phyloP scores from a whole-genome alignment of 2,797 vertebrate species.

The Sarcoramphus papa region DNA sequence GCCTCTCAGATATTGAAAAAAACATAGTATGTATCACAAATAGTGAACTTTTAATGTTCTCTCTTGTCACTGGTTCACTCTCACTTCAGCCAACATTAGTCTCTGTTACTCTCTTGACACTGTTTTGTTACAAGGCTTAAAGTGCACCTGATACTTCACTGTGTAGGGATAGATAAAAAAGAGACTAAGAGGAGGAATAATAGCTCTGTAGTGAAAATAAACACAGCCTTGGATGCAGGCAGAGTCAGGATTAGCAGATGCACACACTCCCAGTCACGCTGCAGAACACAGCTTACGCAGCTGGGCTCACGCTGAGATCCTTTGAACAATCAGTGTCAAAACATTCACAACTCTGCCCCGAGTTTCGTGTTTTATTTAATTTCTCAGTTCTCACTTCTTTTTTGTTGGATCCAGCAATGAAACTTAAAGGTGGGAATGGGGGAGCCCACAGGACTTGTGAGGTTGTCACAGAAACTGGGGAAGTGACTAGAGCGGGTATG shows the following conservation, averaged over 20 bases:
- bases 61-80: neutral
- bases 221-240: neutral
- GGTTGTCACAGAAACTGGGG: neutral
- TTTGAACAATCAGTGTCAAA: neutral
- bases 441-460: neutral
- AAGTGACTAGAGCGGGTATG: neutral
- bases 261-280: neutral
- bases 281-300: neutral
- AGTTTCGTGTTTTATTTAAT: rapidly evolving
- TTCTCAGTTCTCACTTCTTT: neutral
- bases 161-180: neutral
- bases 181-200: neutral
- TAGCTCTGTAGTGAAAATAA: neutral
- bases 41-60: neutral
- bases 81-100: neutral
- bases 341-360: rapidly evolving
- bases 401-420: neutral
- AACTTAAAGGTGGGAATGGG: neutral
- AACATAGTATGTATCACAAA: neutral
- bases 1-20: neutral
- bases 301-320: neutral
- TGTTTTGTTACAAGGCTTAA: neutral
- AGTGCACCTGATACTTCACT: neutral
- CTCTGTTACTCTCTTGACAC: neutral
- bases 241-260: neutral